Conservation (phyloP, 2,888 invertebrate genomes). For the Morpho helenor region DNA sequence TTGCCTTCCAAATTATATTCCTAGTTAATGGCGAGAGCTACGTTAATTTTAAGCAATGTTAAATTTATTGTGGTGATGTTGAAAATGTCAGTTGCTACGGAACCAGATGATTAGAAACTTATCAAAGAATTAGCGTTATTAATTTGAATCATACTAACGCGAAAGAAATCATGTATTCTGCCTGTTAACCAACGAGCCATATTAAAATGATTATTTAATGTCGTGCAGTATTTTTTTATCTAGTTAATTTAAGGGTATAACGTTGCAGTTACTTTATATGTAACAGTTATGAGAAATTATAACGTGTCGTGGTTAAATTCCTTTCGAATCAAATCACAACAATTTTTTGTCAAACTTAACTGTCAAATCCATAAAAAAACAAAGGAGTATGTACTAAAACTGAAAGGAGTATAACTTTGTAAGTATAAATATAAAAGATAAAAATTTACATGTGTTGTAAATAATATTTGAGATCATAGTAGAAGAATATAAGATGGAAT, state of each 20-base stretch:
- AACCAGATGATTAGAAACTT: conserved; percentile 1
- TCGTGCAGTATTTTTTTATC: too few species aligned
- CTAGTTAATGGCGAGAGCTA: conserved; percentile 26
- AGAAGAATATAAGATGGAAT: conserved; percentile 64
- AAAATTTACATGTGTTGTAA: conserved; percentile 1
- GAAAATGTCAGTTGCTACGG: conserved; percentile 14
- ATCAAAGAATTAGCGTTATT: neutral
- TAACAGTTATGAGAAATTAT: too few species aligned
- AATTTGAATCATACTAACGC: conserved; percentile 31
- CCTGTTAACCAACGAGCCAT: conserved; percentile 53
- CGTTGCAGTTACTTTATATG: too few species aligned
- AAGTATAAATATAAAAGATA: conserved; percentile 14
- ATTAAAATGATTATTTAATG: neutral
- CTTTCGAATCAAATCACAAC: too few species aligned
- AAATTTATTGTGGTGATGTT: neutral
- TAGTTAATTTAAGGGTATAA: too few species aligned
- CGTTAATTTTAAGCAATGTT: conserved; percentile 23
- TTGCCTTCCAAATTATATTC: conserved; percentile 29
- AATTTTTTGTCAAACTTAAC: conserved; percentile 12
- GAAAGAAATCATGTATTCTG: conserved; percentile 42
- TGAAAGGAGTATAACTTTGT: too few species aligned
- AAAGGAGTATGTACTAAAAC: conserved; percentile 5
- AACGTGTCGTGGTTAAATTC: too few species aligned
- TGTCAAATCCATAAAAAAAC: conserved; percentile 6
- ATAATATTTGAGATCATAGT: neutral